Evolutionary conservation across 1,140 invertebrate genomes (phyloP).

Genomic region (Lepidurus arcticus): DNA sequence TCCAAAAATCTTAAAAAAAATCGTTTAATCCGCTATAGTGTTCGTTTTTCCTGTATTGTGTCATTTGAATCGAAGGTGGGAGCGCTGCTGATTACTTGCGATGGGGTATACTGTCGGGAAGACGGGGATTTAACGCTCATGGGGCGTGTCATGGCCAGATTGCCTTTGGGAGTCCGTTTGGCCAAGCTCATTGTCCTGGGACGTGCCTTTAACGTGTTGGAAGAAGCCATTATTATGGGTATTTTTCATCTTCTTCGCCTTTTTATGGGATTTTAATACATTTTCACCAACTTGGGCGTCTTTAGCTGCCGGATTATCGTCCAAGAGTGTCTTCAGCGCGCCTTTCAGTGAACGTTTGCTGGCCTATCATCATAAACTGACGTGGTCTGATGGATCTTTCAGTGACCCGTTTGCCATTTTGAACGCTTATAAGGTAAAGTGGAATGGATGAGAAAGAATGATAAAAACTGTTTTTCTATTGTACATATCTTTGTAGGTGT

Average conservation of each 20-base stretch:
- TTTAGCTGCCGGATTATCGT: constrained; percentile 67
- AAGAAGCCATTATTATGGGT: constrained; percentile 85
- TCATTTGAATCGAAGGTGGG: constrained; percentile 42
- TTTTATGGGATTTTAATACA: constrained; percentile 6
- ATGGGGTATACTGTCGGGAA: constrained; percentile 49
- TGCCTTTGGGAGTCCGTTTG: constrained; percentile 76
- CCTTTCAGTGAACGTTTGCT: constrained; percentile 64
- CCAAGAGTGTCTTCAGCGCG: constrained; percentile 72
- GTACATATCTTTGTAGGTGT: constrained; percentile 40
- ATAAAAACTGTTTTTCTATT: neutral
- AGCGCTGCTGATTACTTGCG: constrained; percentile 54
- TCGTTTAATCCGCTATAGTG: neutral
- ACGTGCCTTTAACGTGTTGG: constrained; percentile 74
- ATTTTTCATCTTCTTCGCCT: constrained; percentile 32
- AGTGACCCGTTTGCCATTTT: constrained; percentile 79
- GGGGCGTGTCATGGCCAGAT: constrained; percentile 69
- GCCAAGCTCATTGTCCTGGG: constrained; percentile 78
- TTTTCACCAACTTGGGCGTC: constrained; percentile 36
- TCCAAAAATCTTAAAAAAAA: neutral
- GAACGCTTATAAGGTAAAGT: constrained; percentile 65
- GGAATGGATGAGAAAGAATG: constrained; percentile 6
- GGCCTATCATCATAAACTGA: constrained; percentile 68
- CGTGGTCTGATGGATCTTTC: constrained; percentile 71
- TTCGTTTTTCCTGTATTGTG: constrained; percentile 33
- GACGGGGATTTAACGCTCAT: constrained; percentile 89